A percentile compares a stretch with the other conserved stretches of the same genome.
phyloP scores from a whole-genome alignment of 2,888 invertebrate species.

The Hemithea aestivaria region DNA sequence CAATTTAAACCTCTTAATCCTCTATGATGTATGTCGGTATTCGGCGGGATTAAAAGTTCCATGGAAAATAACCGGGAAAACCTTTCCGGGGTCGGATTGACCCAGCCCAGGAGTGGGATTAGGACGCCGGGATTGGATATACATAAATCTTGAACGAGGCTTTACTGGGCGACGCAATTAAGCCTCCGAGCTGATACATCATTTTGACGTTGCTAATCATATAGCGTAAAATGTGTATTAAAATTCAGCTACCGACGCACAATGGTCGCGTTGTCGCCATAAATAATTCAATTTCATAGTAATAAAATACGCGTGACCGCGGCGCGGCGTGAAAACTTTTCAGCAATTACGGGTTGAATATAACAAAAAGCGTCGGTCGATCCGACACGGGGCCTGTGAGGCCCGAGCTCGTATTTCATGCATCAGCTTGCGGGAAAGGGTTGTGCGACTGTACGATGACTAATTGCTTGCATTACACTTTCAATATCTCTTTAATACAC shows the following conservation, averaged over 20 bases:
- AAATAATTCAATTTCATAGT: slow-evolving; percentile 79
- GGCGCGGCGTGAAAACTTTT: slow-evolving; percentile 76
- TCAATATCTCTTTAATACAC: slow-evolving; percentile 17
- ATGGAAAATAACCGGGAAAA: slow-evolving; percentile 80
- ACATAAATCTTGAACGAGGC: slow-evolving; percentile 75
- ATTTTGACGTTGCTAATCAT: slow-evolving; percentile 69
- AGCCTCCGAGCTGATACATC: slow-evolving; percentile 72
- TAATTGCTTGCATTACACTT: slow-evolving; percentile 20
- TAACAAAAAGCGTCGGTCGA: slow-evolving; percentile 73
- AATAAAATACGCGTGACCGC: slow-evolving; percentile 78
- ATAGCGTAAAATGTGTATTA: slow-evolving; percentile 63
- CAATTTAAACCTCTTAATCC: slow-evolving; percentile 80
- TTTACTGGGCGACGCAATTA: slow-evolving; percentile 73
- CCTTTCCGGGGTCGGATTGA: slow-evolving; percentile 78
- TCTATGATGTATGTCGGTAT: slow-evolving; percentile 79
- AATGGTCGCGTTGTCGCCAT: slow-evolving; percentile 69
- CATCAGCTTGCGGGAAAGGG: slow-evolving; percentile 38
- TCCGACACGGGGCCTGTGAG: slow-evolving; percentile 39
- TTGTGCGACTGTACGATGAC: slow-evolving; percentile 21
- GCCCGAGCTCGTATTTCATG: slow-evolving; percentile 32
- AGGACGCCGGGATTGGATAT: slow-evolving; percentile 77
- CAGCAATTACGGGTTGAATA: slow-evolving; percentile 76
- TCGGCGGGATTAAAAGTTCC: slow-evolving; percentile 79
- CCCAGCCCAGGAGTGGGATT: slow-evolving; percentile 73
- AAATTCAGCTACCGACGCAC: slow-evolving; percentile 71